Conservation (phyloP, 2,888 invertebrate species). For the Laspeyria flexula region DNA sequence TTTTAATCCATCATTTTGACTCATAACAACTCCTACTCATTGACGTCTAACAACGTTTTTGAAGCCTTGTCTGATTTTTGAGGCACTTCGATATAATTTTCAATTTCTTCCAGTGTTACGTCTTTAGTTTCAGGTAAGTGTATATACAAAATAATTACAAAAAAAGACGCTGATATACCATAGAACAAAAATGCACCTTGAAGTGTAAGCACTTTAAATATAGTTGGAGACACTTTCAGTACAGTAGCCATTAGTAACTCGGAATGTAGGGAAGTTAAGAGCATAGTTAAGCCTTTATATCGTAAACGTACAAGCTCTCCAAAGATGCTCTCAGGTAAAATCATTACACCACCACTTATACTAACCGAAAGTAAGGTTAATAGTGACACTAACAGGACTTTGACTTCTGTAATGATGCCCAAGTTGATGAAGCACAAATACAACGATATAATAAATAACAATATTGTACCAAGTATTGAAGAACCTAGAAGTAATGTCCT, state of each 20-base stretch:
- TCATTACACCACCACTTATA: background rate
- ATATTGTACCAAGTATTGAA: too few relatives aligned
- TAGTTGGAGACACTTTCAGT: background rate
- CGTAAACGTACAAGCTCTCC: background rate
- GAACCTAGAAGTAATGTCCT: too few relatives aligned
- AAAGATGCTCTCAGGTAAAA: background rate
- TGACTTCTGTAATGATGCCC: background rate
- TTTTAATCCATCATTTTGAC: too few relatives aligned
- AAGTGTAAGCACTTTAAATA: background rate
- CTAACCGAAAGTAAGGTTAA: background rate
- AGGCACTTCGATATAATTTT: background rate
- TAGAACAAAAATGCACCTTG: conserved; percentile 39
- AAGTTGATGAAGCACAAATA: too few relatives aligned
- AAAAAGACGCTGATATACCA: conserved; percentile 36
- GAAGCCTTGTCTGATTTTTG: too few relatives aligned
- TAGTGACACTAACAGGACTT: background rate
- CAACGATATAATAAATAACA: too few relatives aligned
- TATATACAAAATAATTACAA: conserved; percentile 36
- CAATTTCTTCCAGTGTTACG: conserved; percentile 27
- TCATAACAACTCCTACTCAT: too few relatives aligned
- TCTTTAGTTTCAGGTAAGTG: conserved; percentile 54
- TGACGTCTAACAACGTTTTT: too few relatives aligned
- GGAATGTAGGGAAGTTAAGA: background rate
- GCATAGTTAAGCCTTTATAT: background rate
- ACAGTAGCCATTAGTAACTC: background rate